Percentiles rank a stretch among this genome's conserved stretches.
Evolutionary conservation across 2,797 vertebrate genomes (phyloP).

Genomic region (Thalassophryne amazonica): DNA sequence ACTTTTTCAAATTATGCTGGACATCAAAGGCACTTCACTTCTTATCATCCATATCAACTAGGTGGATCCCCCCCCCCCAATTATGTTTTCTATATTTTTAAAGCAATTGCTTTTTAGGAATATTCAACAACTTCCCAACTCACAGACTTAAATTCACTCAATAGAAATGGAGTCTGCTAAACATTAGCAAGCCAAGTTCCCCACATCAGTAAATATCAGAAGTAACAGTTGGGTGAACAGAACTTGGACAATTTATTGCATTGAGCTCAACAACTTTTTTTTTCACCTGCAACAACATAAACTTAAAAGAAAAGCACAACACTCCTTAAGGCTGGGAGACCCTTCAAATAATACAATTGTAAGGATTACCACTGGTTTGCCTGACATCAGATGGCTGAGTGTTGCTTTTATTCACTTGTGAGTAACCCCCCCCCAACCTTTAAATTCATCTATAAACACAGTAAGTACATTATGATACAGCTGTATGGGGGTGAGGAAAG

Average conservation of each 20-base stretch:
- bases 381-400: slow-evolving; percentile 31
- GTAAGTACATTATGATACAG: slow-evolving; percentile 9
- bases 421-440: slow-evolving; percentile 17
- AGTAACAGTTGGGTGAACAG: slow-evolving; percentile 11
- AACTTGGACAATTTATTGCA: slow-evolving; percentile 62
- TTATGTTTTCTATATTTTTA: slow-evolving; percentile 36
- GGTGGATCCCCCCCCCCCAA: slow-evolving; percentile 33
- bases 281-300: slow-evolving; percentile 15
- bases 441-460: slow-evolving; percentile 17
- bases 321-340: slow-evolving; percentile 19
- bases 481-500: slow-evolving; percentile 4
- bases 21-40: slow-evolving; percentile 79
- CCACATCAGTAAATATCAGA: slow-evolving; percentile 4
- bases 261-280: slow-evolving; percentile 26
- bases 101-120: slow-evolving; percentile 40
- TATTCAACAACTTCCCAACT: slow-evolving; percentile 49
- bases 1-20: slow-evolving; percentile 37
- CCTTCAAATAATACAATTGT: slow-evolving; percentile 13
- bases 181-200: background rate
- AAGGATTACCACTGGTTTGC: background rate
- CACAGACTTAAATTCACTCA: background rate
- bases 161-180: slow-evolving; percentile 3
- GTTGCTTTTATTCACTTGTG: slow-evolving; percentile 43
- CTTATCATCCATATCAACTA: slow-evolving; percentile 55
- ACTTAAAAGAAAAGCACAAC: slow-evolving; percentile 13